phyloP scores from a whole-genome alignment of 2,888 invertebrate species.

The Trichogramma dendrolimi region DNA sequence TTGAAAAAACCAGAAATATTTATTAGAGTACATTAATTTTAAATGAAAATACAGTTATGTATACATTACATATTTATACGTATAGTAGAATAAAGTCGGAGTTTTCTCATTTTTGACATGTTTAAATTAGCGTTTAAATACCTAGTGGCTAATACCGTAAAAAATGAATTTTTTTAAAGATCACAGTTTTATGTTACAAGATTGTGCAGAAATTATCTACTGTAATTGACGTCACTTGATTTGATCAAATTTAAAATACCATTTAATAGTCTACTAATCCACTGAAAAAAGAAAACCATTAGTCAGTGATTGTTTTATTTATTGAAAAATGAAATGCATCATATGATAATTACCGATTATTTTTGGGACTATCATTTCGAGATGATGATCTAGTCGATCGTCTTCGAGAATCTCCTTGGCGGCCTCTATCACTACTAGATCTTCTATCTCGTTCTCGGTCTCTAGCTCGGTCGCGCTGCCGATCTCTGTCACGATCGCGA shows the following conservation, averaged over 20 bases:
- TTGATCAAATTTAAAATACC: conserved; percentile 13
- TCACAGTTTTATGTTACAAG: too few species aligned
- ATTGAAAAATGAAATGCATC: neutral
- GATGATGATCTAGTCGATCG: conserved; percentile 34
- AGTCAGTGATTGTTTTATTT: too few species aligned
- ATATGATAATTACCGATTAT: conserved; percentile 37
- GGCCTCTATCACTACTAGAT: conserved; percentile 15
- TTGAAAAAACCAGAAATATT: too few species aligned
- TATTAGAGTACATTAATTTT: too few species aligned
- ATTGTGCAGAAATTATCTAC: too few species aligned
- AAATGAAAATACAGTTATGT: too few species aligned
- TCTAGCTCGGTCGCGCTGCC: conserved; percentile 38
- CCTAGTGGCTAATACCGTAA: too few species aligned
- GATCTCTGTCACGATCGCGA: conserved; percentile 43
- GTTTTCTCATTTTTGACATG: too few species aligned
- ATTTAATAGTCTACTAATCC: conserved; percentile 49
- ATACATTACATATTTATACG: too few species aligned
- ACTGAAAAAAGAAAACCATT: conserved; percentile 36
- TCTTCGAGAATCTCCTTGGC: conserved; percentile 17
- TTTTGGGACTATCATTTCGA: conserved; percentile 45
- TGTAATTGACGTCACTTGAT: neutral
- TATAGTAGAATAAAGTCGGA: too few species aligned
- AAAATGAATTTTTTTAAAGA: too few species aligned
- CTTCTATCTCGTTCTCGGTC: conserved; percentile 18
- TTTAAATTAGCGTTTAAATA: too few species aligned